Base-by-base conservation (phyloP, 2,888 invertebrate species). In the Dynastes tityus region DNA sequence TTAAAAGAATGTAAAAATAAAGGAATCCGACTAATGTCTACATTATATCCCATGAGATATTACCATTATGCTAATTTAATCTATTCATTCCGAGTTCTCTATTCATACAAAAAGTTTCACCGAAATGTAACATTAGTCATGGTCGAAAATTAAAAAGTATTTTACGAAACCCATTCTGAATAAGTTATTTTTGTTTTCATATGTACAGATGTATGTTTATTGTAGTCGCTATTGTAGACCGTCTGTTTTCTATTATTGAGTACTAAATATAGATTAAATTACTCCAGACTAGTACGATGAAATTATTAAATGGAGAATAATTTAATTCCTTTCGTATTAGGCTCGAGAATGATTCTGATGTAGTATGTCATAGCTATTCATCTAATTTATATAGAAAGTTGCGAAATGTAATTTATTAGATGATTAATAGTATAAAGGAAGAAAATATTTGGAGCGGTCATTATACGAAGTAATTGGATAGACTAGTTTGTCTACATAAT, bases 11-110 rank as follows among this genome's bases (percentile, higher is more conserved):
- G 80, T 78, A 81, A 80, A 83, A 82, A 82, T 79, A 79, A 79
- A 79, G 74, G 79, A 74, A 32, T 32, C 75, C 74, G 68, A 63
- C 65, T 83, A 83, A 83, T 83, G 83, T 83, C 83, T 83, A 83
- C 83, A 83, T 83, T 82, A 83, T 82, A 81, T 82, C 80, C 80
- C 77, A 80, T 71, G 80, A 64, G 73, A 74, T 58, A 79, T 79
- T 79, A 79, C 73, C 78, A 80, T 78, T 80, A 78, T 78, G 76
- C 51, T 78, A 78, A 78, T 80, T 79, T 70, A 65, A 58, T 67
- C 67, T 73, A 78, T 77, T 79, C 74, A 68, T 77, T 63, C 75
- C 70, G 37, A 77, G 74, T 49, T 68, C 53, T 68, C 76, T 79
- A 75, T 79, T 79, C 76, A 76, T 53, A 65, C 76, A 55, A 37